Base-by-base conservation (phyloP, 2,113 vertebrate species). In the Tringa solitaria region DNA sequence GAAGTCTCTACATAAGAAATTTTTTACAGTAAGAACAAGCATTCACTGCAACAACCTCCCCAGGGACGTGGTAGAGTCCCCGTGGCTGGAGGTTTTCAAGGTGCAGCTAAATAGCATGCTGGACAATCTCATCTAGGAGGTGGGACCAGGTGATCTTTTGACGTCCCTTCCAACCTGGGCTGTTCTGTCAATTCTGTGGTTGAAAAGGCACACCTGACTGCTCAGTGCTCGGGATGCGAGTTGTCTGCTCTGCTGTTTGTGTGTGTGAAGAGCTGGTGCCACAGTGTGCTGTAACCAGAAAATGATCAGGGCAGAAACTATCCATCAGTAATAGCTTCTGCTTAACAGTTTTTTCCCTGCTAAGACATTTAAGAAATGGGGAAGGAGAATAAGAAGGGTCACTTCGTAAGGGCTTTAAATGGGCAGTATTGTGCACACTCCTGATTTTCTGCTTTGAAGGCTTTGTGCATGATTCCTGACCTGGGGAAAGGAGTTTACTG, bases 171-270 rank as follows among this genome's bases (percentile, higher is more conserved):
- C 35, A 57, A 6, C 22, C 48, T 46, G 68, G 33, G 6, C 28
- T 48, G 3, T 28, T 68, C 48, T 51, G 63, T 83, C 8, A 14
- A 10, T 64, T 75, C n/a, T 68, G 63, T 48, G 15, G 8, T 22
- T 69, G 63, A 77, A 77, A 20, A 50, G 24, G 28, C 19, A 22
- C 12, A 16, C 24, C 41, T 37, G 50, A 24, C 24, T 18, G 14
- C 32, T 13, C 1, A 0, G 59, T 46, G 39, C 56, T 60, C 0
- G 1, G 28, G 27, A 3, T 10, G 27, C 1, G 0, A 17, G 10
- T 45, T 64, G n/a, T 65, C 50, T 41, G 30, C 68, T 84, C 39
- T 70, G 60, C 20, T 3, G 1, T 63, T 54, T 50, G 33, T 56
- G 56, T 26, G 33, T 22, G 4, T 57, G 59, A 46, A 60, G 87